These are phyloP conservation scores for Siderastrea siderea DNA, from an alignment of 92 coral and sea anemone species.

Conservation along the genomic window DNA sequence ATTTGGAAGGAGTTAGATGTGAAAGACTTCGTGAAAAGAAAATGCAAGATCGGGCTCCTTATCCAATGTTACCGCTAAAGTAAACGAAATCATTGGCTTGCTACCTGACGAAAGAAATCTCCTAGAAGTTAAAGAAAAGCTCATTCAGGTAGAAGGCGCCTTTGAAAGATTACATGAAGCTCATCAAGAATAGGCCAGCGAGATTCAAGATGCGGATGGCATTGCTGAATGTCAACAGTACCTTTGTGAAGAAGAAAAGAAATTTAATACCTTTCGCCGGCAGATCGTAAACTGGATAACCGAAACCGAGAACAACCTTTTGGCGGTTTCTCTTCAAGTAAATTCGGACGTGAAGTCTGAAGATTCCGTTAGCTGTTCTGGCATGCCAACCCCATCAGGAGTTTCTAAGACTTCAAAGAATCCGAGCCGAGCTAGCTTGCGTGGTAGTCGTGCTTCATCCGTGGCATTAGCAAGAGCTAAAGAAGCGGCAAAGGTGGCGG, in stretches of 20 bases:
- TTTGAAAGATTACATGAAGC: not conserved
- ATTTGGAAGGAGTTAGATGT: too few species aligned
- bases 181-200: not conserved
- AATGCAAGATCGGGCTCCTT: too few species aligned
- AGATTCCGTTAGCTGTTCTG: conserved; percentile 6
- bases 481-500: not conserved
- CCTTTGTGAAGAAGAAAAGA: not conserved
- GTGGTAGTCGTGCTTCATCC: conserved; percentile 1
- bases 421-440: not conserved
- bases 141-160: not conserved
- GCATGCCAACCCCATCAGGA: not conserved
- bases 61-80: too few species aligned
- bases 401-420: not conserved
- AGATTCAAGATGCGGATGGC: not conserved
- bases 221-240: not conserved
- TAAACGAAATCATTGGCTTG: too few species aligned
- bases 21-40: too few species aligned
- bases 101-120: too few species aligned
- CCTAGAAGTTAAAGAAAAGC: not conserved
- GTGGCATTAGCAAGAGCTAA: conserved; percentile 3
- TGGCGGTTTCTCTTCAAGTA: conserved; percentile 6
- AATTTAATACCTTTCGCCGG: not conserved
- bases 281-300: not conserved
- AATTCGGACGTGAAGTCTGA: conserved; percentile 1
- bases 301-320: not conserved